These are phyloP conservation scores for Neolamprologus falcicula DNA, from an alignment of 2,113 vertebrate genomes.

Conservation along the genomic window DNA sequence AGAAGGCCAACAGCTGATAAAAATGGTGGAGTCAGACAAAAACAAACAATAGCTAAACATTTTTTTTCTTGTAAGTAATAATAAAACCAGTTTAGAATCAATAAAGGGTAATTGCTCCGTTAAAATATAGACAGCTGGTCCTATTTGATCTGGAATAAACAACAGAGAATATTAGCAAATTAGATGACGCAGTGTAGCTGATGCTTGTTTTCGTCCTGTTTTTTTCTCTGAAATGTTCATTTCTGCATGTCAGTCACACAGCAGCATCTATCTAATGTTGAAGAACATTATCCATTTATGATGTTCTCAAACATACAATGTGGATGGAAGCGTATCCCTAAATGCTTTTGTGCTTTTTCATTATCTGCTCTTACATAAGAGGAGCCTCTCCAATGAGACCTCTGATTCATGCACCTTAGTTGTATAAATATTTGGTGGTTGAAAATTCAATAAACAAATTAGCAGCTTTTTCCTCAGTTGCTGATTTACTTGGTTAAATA, in stretches of 20 bases:
- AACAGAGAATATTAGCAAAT: rapidly evolving
- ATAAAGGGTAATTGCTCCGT: neutral
- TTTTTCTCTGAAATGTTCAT: neutral
- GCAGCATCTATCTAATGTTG: neutral
- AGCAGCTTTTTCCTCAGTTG: neutral
- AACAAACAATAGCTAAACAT: neutral
- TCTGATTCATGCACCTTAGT: neutral
- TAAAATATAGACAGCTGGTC: neutral
- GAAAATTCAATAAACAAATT: conserved; percentile 8
- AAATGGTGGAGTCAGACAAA: neutral
- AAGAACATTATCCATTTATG: neutral
- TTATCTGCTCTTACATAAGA: neutral
- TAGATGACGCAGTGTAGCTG: neutral
- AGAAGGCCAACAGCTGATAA: neutral
- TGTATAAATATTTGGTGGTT: conserved; percentile 33
- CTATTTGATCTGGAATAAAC: neutral
- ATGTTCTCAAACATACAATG: neutral
- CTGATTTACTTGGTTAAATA: neutral
- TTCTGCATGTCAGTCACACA: neutral
- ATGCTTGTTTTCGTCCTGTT: neutral
- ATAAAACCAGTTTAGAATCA: neutral
- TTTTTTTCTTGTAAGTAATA: neutral
- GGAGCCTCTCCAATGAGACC: neutral
- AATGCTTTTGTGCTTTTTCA: neutral
- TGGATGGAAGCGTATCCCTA: neutral